Evolutionary conservation across 2,797 vertebrate genomes (phyloP).

Genomic region (Clarias laeviceps): DNA sequence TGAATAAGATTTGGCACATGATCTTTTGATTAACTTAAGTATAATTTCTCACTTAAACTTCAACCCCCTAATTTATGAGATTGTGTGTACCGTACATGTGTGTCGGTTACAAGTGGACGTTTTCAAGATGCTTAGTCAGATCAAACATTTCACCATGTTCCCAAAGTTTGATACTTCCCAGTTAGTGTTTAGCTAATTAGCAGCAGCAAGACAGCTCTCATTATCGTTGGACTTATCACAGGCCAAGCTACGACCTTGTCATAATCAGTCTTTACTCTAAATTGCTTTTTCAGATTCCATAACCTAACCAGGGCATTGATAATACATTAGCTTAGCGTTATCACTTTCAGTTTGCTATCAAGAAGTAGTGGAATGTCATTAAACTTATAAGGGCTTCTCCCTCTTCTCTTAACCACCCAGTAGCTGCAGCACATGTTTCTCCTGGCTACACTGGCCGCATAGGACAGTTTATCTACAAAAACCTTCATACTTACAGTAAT

Average conservation of each 20-base stretch:
- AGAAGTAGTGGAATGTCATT: not conserved
- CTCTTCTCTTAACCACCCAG: not conserved
- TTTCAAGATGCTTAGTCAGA: not conserved
- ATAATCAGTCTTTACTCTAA: conserved; percentile 3
- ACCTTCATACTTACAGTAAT: not conserved
- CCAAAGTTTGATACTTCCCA: not conserved
- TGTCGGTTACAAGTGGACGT: not conserved
- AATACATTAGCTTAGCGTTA: not conserved
- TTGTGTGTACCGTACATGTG: not conserved
- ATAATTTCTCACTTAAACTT: not conserved
- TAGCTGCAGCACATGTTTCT: not conserved
- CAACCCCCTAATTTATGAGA: too few species aligned
- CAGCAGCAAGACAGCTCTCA: conserved; percentile 9
- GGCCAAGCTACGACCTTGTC: conserved; percentile 16
- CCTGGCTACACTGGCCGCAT: not conserved
- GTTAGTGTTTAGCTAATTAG: conserved; percentile 18
- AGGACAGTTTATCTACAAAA: not conserved
- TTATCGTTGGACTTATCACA: conserved; percentile 14
- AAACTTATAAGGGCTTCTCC: not conserved
- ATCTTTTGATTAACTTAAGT: not conserved
- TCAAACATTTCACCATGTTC: not conserved
- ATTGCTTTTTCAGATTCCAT: not conserved
- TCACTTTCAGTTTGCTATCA: conserved; percentile 9
- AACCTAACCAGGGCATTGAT: conserved; percentile 26
- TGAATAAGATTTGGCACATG: not conserved